Evolutionary conservation across 2,113 vertebrate genomes (phyloP), one percentile per base, ranked within the genome.

Genomic region (Rousettus leschenaultii): DNA sequence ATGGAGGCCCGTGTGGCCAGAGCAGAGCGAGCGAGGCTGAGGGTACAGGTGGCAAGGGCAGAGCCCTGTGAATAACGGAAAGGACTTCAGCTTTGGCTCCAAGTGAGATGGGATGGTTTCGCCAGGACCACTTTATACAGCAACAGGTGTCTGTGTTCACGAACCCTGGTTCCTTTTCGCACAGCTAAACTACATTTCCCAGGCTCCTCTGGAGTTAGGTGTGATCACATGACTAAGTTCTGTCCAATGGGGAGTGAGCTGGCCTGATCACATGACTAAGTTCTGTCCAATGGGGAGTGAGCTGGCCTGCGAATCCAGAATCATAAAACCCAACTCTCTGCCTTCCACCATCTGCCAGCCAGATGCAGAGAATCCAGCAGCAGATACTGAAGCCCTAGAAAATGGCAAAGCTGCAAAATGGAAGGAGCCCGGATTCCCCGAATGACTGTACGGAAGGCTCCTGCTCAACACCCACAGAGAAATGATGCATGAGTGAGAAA

Each of bases 171-270:
- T 45, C 57, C 57, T 35, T 68, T n/a, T 65, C 38, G 22, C 19
- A 16, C 1, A 33, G 9, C 12, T 33, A 65, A 94, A 90, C 83
- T 96, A 90, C 90, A 91, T 55, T 92, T 95, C 94, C 94, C 84
- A 95, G 94, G n/a, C 15, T 26, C n/a, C 84, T 95, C 63, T 90
- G 92, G 75, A 73, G 38, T 55, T 61, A 80, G 38, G 22, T 18
- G 1, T 66, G 80, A 8, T 26, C 75, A 85, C 40, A 24, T 92
- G 90, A 90, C 59, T 45, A 75, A 3, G 5, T 88, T 53, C 70
- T 88, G 40, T 21, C 92, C 86, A 94, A 80, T 93, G 63, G 15
- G 74, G 51, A 24, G 9, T 40, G 59, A 96, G 45, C 70, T 87
- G 30, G 53, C 26, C 57, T 65, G 59, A 33, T 1, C 75, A 85